Base-by-base conservation (phyloP, 1,140 invertebrate species). In the Ctenoplectra terminalis region DNA sequence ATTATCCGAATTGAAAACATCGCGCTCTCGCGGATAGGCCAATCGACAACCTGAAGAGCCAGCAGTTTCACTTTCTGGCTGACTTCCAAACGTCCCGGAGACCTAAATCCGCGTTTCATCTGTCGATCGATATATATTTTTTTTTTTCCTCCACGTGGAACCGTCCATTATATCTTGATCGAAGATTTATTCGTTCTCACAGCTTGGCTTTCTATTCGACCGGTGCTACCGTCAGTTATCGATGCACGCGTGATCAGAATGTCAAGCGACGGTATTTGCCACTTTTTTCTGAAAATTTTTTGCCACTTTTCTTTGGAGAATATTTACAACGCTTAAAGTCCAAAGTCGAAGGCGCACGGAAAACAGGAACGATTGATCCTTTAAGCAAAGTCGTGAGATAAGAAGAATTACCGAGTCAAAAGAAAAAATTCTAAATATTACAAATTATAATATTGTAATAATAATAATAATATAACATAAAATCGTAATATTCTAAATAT, bases 61-160 rank as follows among this genome's bases (percentile, higher is more conserved):
- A 31, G 84, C 66, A 70, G 83, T 87, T 89, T 89, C 87, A 83
- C 88, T 85, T 89, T 88, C 84, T 89, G 87, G 88, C 87, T 86
- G 72, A 48, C 48, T 56, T 86, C 88, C 87, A 70, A n/a, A 70
- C 64, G 86, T 86, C 88, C 85, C 82, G 80, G 56, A 87, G 83
- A 89, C 88, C 87, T 67, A 79, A 81, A 83, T 89, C 58, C 31
- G n/a, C 37, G 58, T 66, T 72, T 67, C 40, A 17, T 23, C 15
- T 70, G 46, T 50, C 52, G 64, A 61, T 87, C 84, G 67, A 80
- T 79, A 85, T 58, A 58, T 69, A 73, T 60, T 71, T 82, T 61
- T 73, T 76, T 72, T 71, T 46, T 76, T 81, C 37, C 23, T 23
- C 56, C 43, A 15, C 17, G 37, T 15, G n/a, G 11, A 37, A n/a